Evolutionary conservation across 2,888 invertebrate species (phyloP), one percentile per base, ranked within the genome.

Genomic region (Leuctra nigra): DNA sequence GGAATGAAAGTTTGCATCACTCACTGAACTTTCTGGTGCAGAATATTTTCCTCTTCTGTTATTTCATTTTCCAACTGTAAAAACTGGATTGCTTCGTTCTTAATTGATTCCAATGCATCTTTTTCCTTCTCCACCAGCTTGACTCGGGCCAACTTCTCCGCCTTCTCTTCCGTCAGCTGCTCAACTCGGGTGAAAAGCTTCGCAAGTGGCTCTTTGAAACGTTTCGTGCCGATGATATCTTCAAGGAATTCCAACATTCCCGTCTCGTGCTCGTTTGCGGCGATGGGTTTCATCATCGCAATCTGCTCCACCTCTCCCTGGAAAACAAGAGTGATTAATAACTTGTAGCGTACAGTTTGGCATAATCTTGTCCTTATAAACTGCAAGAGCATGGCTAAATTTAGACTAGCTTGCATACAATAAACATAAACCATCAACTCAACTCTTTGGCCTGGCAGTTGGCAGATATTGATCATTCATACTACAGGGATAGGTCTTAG

Each of bases 241-340:
- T 99, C 99, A 52, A 99, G 77, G 72, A 95, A 99, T 71, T 99
- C 99, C 55, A 99, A 74, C 92, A 99, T 93, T 0, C 99, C 99
- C 9, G 88, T 83, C 64, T 98, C 98, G 65, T 89, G 84, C 66
- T 91, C 92, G 0, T 75, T 83, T 60, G 77, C 79, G 0, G 79
- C 92, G 75, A 95, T 99, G 0, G 96, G 89, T 70, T 97, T 98
- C 98, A 99, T 98, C 87, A 98, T 84, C 0, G 99, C 87, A 65
- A 99, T 99, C 70, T 96, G 95, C 75, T 99, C 99, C 0, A 99
- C 98, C 79, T 99, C 99, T 44, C 99, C 99, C 90, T 96, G 64
- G 56, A 71, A 63, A 58, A 54, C 24, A 7, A 38, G 14, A 29
- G 11, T 29, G 11, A 29, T n/a, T n/a, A n/a, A n/a, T n/a, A n/a